A percentile compares a stretch with the other conserved stretches of the same genome.
These are phyloP conservation scores for Papilio xuthus DNA, from an alignment of 1,140 invertebrate species.

Conservation along the genomic window DNA sequence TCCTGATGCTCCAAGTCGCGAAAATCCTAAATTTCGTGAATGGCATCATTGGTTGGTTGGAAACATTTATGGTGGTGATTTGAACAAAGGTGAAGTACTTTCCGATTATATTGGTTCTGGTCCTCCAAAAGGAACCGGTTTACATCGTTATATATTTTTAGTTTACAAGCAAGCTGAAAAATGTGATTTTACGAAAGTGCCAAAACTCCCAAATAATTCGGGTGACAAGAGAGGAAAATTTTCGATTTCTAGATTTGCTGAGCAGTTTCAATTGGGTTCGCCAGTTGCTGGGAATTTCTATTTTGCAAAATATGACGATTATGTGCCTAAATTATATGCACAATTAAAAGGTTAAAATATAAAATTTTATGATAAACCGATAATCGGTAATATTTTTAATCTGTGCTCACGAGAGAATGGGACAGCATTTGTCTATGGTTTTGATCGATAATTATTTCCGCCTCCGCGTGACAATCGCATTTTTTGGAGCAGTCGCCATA, in stretches of 20 bases:
- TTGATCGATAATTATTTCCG: slow-evolving; percentile 77
- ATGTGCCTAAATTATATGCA: slow-evolving; percentile 72
- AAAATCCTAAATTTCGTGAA: slow-evolving; percentile 90
- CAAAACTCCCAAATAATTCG: slow-evolving; percentile 56
- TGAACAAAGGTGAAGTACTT: slow-evolving; percentile 88
- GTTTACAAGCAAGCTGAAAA: slow-evolving; percentile 63
- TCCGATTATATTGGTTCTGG: slow-evolving; percentile 93
- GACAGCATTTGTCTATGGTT: slow-evolving; percentile 67
- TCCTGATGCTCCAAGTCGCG: slow-evolving; percentile 94
- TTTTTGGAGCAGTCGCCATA: slow-evolving; percentile 66
- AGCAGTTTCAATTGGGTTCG: slow-evolving; percentile 63
- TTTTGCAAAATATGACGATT: slow-evolving; percentile 72
- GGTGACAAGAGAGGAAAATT: slow-evolving; percentile 73
- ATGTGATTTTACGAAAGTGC: slow-evolving; percentile 35
- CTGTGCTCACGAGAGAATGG: slow-evolving; percentile 49
- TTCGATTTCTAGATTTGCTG: slow-evolving; percentile 68
- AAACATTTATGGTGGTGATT: slow-evolving; percentile 91
- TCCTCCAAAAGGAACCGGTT: slow-evolving; percentile 90
- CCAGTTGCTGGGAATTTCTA: slow-evolving; percentile 73
- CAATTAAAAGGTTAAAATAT: slow-evolving; percentile 64
- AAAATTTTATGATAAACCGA: slow-evolving; percentile 46
- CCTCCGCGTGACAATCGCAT: slow-evolving; percentile 79
- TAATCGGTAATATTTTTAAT: slow-evolving; percentile 30
- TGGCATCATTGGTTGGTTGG: slow-evolving; percentile 96
- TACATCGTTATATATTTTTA: slow-evolving; percentile 86